phyloP scores from a whole-genome alignment of 2,888 invertebrate species.

The Hemicrepidius hirtus region DNA sequence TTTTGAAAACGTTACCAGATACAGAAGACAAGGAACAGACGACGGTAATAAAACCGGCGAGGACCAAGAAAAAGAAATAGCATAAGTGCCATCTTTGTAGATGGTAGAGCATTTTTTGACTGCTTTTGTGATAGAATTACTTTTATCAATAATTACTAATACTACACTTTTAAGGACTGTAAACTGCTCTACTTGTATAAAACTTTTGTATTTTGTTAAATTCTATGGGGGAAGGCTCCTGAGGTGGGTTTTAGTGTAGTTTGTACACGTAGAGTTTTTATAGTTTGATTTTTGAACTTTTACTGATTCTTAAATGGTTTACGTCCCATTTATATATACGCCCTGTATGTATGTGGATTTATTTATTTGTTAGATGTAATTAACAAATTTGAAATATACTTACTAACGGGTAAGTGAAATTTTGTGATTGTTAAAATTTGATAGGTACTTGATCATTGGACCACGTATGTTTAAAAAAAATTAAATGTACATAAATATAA shows the following conservation, averaged over 20 bases:
- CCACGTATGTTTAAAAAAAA: conserved; percentile 29
- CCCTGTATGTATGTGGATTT: conserved; percentile 14
- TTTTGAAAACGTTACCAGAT: conserved; percentile 47
- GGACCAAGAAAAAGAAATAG: conserved; percentile 73
- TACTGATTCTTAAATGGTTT: conserved; percentile 18
- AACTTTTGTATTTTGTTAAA: background rate
- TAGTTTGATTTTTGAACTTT: conserved; percentile 5
- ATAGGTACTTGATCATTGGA: conserved; percentile 29
- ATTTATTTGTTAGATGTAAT: conserved; percentile 26
- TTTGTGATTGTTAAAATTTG: conserved; percentile 31
- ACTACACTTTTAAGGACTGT: conserved; percentile 22
- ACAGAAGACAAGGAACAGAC: conserved; percentile 60
- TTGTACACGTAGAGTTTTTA: conserved; percentile 8
- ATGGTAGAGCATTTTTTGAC: conserved; percentile 55
- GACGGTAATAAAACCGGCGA: conserved; percentile 67
- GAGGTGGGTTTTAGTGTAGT: background rate
- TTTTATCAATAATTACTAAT: conserved; percentile 12
- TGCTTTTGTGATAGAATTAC: conserved; percentile 47
- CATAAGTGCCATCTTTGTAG: conserved; percentile 63
- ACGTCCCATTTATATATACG: conserved; percentile 17
- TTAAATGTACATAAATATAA: conserved; percentile 27
- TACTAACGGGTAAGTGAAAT: conserved; percentile 16
- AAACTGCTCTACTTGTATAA: conserved; percentile 2
- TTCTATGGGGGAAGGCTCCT: background rate
- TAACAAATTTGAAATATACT: conserved; percentile 9